phyloP scores from a whole-genome alignment of 1,140 invertebrate species.

The Penaeus chinensis region DNA sequence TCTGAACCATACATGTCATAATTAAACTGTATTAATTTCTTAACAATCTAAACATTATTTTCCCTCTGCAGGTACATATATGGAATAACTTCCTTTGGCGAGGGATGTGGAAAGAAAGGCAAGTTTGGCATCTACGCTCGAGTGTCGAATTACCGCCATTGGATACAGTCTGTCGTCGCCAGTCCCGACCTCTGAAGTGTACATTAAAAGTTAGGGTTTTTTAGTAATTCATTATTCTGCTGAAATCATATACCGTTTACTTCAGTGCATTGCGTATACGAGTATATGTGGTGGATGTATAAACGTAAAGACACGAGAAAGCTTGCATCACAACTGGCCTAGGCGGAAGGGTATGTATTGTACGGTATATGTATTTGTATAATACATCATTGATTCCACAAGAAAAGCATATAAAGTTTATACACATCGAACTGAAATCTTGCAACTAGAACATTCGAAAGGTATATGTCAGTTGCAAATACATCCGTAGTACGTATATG shows the following conservation, averaged over 20 bases:
- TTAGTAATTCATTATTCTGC: background rate
- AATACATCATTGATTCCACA: no score
- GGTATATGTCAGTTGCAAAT: no score
- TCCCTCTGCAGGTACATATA: constrained; percentile 79
- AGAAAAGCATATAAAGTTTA: no score
- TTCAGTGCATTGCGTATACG: background rate
- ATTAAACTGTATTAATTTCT: background rate
- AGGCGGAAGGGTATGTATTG: no score
- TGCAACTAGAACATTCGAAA: no score
- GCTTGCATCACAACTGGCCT: no score
- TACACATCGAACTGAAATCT: no score
- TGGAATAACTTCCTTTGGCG: constrained; percentile 94
- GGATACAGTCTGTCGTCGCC: constrained; percentile 80
- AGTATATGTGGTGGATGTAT: no score
- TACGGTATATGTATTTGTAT: no score
- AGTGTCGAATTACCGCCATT: constrained; percentile 85
- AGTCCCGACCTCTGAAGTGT: constrained; percentile 34
- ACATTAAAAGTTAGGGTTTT: background rate
- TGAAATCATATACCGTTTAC: background rate
- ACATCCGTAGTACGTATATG: no score
- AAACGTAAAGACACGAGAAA: no score
- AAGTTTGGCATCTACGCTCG: constrained; percentile 94
- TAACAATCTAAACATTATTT: background rate
- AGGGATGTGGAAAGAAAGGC: constrained; percentile 89
- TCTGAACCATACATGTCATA: background rate